A percentile compares a stretch with the other conserved stretches of the same genome.
Evolutionary conservation across 2,888 invertebrate genomes (phyloP).

Genomic region (Lasius platythorax): DNA sequence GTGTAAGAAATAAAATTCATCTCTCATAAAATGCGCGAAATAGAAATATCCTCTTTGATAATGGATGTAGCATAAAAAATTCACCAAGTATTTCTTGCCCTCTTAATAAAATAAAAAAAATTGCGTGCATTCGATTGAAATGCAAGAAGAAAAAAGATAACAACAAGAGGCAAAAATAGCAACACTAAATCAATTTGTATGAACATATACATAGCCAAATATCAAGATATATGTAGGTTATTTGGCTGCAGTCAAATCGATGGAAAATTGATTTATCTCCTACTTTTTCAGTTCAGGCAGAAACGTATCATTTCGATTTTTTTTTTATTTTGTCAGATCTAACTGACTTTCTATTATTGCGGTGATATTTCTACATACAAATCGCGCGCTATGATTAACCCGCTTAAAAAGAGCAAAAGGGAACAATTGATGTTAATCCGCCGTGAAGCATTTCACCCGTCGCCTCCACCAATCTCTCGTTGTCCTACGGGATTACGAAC

Average conservation of each 20-base stretch:
- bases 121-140: not conserved
- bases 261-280: not conserved
- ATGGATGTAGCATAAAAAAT: not conserved
- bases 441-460: slow-evolving; percentile 27
- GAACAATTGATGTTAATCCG: slow-evolving; percentile 48
- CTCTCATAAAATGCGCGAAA: not conserved
- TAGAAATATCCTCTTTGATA: not conserved
- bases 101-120: not conserved
- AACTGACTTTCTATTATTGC: slow-evolving; percentile 19
- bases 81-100: not conserved
- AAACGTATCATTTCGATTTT: not conserved
- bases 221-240: not conserved
- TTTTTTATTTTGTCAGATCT: not conserved
- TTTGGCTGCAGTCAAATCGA: not conserved
- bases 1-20: not conserved
- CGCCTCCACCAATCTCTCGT: slow-evolving; percentile 29
- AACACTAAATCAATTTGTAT: slow-evolving; percentile 15
- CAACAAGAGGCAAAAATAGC: not conserved
- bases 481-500: slow-evolving; percentile 56
- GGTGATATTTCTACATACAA: slow-evolving; percentile 13
- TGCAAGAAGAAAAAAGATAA: not conserved
- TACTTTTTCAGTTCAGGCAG: not conserved
- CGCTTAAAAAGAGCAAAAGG: not conserved
- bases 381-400: not conserved
- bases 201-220: not conserved